phyloP scores from a whole-genome alignment of 2,888 invertebrate genomes.

The Metopia argyrocephala region DNA sequence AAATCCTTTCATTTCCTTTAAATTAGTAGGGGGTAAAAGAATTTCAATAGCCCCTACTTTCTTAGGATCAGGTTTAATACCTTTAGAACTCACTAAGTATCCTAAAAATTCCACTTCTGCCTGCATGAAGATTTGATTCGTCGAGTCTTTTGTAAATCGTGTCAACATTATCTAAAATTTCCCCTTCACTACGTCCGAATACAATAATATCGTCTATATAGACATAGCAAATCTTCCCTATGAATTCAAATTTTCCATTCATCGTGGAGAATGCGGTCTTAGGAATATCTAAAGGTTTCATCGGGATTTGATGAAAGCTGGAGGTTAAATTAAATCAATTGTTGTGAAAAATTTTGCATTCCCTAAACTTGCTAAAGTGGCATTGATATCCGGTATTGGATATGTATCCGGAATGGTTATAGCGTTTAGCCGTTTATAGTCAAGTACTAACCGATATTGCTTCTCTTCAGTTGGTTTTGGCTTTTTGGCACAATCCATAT shows the following conservation, averaged over 20 bases:
- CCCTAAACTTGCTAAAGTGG: slow-evolving; percentile 63
- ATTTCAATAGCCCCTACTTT: background rate
- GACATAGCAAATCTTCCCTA: slow-evolving; percentile 56
- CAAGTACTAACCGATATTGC: slow-evolving; percentile 63
- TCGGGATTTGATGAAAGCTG: slow-evolving; percentile 24
- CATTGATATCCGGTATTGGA: slow-evolving; percentile 62
- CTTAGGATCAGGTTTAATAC: background rate
- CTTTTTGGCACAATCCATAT: slow-evolving; percentile 67
- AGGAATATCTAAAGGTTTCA: slow-evolving; percentile 36
- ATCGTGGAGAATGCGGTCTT: slow-evolving; percentile 19
- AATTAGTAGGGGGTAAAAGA: background rate
- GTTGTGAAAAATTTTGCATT: slow-evolving; percentile 64
- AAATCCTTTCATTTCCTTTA: too few species aligned
- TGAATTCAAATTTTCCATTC: slow-evolving; percentile 37
- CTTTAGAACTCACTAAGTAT: background rate
- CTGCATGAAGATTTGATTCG: background rate
- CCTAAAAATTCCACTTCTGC: background rate
- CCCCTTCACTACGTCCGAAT: background rate
- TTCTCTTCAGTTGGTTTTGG: slow-evolving; percentile 59
- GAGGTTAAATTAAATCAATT: slow-evolving; percentile 62
- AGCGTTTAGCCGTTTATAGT: slow-evolving; percentile 63
- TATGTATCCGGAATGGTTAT: slow-evolving; percentile 64
- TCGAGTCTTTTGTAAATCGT: slow-evolving; percentile 1
- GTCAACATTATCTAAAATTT: slow-evolving; percentile 4
- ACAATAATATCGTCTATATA: slow-evolving; percentile 21